Conservation (phyloP, 2,113 vertebrate species). For the Vireo altiloquus region DNA sequence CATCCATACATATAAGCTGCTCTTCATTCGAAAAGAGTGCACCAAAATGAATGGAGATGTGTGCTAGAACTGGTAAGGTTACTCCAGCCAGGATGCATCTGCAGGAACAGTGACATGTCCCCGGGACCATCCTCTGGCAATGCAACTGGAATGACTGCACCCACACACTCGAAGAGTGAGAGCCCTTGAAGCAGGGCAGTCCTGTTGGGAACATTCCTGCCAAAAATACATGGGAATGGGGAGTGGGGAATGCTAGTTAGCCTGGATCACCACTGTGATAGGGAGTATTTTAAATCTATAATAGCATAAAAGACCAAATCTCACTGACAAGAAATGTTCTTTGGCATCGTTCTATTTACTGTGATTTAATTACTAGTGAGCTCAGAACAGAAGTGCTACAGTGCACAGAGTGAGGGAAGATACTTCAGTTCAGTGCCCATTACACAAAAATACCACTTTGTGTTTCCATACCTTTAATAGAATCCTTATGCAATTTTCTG, state of each 20-base stretch:
- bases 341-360: neutral
- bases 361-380: neutral
- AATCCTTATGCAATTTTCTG: neutral
- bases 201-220: neutral
- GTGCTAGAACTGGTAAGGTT: neutral
- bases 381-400: neutral
- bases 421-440: neutral
- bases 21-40: neutral
- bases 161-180: neutral
- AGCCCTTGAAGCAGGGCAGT: neutral
- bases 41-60: neutral
- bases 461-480: neutral
- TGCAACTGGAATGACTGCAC: neutral
- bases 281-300: neutral
- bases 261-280: neutral
- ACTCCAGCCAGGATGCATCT: neutral
- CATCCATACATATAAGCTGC: neutral
- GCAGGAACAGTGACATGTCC: neutral
- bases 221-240: neutral
- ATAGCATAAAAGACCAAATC: neutral
- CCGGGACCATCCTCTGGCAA: neutral
- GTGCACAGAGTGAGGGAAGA: neutral
- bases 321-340: neutral
- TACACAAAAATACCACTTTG: neutral
- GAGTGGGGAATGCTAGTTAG: neutral